Base-by-base conservation (phyloP, 2,888 invertebrate species). In the Cantharis rustica region DNA sequence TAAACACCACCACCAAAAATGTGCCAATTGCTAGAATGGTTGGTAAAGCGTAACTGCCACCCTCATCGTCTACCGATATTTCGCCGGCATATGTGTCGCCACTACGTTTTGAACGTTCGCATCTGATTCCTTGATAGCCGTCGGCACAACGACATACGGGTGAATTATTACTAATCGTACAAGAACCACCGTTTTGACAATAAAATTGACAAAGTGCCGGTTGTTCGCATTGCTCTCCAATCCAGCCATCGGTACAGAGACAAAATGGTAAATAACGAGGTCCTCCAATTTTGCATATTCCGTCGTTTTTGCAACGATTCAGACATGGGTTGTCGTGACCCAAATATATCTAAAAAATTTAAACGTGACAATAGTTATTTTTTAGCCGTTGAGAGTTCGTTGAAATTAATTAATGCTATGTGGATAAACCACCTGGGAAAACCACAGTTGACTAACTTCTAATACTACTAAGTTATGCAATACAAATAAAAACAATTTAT, bases 311-410 rank as follows among this genome's bases (percentile, higher is more conserved):
- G 82, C 93, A 93, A 76, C 88, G 88, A 61, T 88, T 88, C 10
- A 86, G 86, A 86, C 94, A 94, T 0, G 92, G 91, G 88, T 92
- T 92, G 82, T 91, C 91, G 81, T 91, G 90, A 0, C 91, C 91
- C 75, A 93, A 89, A 84, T 91, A 91, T 78, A 86, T 84, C 73
- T 82, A 64, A 61, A 27, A 78, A 68, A 26, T 69, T 64, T 72
- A 62, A 16, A 16, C 0, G 15, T 16, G 47, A 47, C 47, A n/a
- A 9, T n/a, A n/a, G 9, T 27, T 27, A 27, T 27, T 23, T 47
- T 47, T 47, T 47, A 47, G 47, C 47, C 47, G 5, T 4, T 47
- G 47, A 47, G 47, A 47, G 47, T n/a, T 47, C 47, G 7, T 47
- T 47, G n/a, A 47, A 47, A 3, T 47, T 11, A n/a, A 13, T 31